Conservation (phyloP, 30 jellyfish, hydroid and myxozoan species). For the Cassiopea xamachana region DNA sequence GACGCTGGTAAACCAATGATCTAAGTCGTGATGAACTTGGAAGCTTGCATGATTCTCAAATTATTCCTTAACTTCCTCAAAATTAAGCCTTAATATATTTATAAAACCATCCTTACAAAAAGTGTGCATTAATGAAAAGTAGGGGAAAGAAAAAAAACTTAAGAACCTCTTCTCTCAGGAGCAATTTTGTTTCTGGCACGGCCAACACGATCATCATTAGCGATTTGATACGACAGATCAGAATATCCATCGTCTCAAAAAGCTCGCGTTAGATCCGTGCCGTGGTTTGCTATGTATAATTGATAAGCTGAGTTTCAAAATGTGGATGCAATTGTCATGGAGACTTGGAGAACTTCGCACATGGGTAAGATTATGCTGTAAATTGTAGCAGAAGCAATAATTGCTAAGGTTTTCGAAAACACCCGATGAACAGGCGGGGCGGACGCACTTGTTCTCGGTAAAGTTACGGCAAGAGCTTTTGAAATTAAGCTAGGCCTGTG, state of each 20-base stretch:
- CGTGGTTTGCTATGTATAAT: neutral
- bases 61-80: too few species aligned
- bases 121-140: neutral
- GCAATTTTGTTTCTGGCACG: neutral
- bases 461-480: too few species aligned
- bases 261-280: neutral
- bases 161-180: neutral
- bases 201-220: neutral
- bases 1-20: too few species aligned
- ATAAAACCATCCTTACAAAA: too few species aligned
- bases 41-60: too few species aligned
- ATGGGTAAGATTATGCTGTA: neutral
- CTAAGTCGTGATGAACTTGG: too few species aligned
- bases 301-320: neutral
- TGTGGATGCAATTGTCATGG: neutral
- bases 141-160: neutral
- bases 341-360: neutral
- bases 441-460: too few species aligned
- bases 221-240: neutral
- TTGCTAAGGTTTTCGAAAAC: neutral
- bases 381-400: neutral
- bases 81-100: too few species aligned
- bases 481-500: too few species aligned
- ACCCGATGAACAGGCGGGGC: too few species aligned
- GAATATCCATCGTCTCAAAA: neutral